Evolutionary conservation across 2,113 vertebrate species (phyloP), one percentile per base, ranked within the genome.

Genomic region (Rhinopomastus cyanomelas): DNA sequence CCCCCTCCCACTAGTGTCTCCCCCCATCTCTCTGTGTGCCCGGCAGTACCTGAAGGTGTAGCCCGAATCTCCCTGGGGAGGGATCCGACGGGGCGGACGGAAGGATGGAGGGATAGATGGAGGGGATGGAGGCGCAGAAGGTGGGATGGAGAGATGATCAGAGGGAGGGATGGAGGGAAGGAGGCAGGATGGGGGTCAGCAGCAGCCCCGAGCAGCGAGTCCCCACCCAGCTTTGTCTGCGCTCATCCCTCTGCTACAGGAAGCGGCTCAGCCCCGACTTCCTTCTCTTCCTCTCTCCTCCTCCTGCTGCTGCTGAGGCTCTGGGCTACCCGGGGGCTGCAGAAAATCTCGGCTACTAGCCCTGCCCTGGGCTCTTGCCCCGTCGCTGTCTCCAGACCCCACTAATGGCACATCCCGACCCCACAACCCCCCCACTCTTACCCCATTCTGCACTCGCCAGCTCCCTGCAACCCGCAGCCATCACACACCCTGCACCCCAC

Each of bases 201-300:
- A 48, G 95, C 77, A 95, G 93, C 95, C 90, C 90, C 37, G 83
- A 94, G 88, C 75, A 65, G 21, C 65, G 60, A 92, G 96, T 96
- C 96, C 95, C 96, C 97, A 97, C 97, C 97, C 97, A 94, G 96
- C 96, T 96, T 97, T 97, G 97, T 97, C 96, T 96, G 93, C 95
- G 94, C 27, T 96, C 96, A 93, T 85, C 92, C 44, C 84, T 87
- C 93, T 84, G 93, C 87, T 86, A 94, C 96, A 97, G 97, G 96
- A 97, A 97, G 96, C 95, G 19, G 95, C 79, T 89, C 97, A 79
- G 96, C 96, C 94, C 93, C 96, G 92, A 96, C 96, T 96, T 96
- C 96, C 96, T 95, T 94, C 93, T 92, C 96, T 73, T 87, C 93
- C 88, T 84, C 88, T n/a, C 90, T 85, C 64, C 61, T 53, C 73